Evolutionary conservation across 2,113 vertebrate species (phyloP), one percentile per base, ranked within the genome.

Genomic region (Eurystomus gularis): DNA sequence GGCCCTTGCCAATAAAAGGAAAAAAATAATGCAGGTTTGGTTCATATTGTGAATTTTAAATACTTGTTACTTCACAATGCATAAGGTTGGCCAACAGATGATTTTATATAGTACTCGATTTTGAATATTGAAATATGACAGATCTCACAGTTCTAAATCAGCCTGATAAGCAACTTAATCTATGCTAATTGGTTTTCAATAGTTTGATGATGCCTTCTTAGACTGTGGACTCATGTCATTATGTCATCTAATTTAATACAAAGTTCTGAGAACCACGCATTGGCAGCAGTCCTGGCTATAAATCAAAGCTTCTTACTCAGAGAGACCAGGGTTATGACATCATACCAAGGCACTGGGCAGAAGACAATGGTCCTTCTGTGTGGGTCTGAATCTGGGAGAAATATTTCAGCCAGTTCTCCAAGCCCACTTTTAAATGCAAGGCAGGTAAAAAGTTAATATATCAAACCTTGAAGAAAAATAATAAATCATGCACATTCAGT

Each of bases 341-440:
- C 95, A 97, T 88, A 94, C 78, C 1, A 29, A 95, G 55, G 84
- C 76, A 87, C 69, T 25, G 64, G 65, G 60, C 1, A 10, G 37
- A 91, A 96, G 86, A 97, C 97, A 97, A 97, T 96, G 86, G 89
- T 90, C 93, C 93, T 92, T 96, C 96, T 97, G 91, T 97, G 84
- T 68, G 57, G 75, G 24, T 70, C 51, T 92, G 90, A 93, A 91
- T 82, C 88, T 94, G 93, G 75, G 71, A 95, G 94, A 95, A 94
- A 86, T 76, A 93, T 69, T 93, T 86, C 88, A 96, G 86, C 49
- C 81, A 88, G 79, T 89, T 72, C 83, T 90, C 66, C 66, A 90
- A 93, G 54, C 48, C 86, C 37, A 65, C 6, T 7, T 90, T 94
- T 82, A 86, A 96, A 97, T 66, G 73, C 96, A 97, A 95, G 72